Base-by-base conservation (phyloP, 1,140 invertebrate genomes). In the Telenomus remus region DNA sequence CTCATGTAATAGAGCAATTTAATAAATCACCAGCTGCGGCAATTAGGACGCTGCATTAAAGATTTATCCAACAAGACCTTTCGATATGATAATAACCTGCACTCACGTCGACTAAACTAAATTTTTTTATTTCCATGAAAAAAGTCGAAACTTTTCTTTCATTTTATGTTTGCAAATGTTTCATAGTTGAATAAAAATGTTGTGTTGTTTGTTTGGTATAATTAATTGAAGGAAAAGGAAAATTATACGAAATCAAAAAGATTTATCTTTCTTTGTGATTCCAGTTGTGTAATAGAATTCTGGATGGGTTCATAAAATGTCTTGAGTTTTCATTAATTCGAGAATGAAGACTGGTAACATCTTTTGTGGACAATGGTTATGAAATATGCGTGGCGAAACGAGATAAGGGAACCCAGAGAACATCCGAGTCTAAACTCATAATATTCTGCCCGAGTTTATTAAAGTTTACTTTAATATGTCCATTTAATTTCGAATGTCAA, bases 1-100 rank as follows among this genome's bases (percentile, higher is more conserved):
- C 46, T 42, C 57, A 68, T 72, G 64, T 82, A 82, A 84, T 82
- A 83, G 79, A 83, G 82, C 81, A 83, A 83, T 84, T 83, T 82
- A 81, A 77, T 76, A 84, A 83, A 84, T 84, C 82, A 78, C 73
- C 71, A 56, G 61, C 56, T 54, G 63, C 43, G 57, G 73, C 77
- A 82, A 84, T 83, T 83, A 82, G 78, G 72, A 80, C 50, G 46
- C 55, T 43, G 68, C 60, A 65, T 78, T 78, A 78, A 60, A 65
- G 57, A 80, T 82, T 72, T 57, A 76, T 43, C 48, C 79, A 76
- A 78, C 66, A 59, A 66, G 70, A 72, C 57, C 60, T n/a, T n/a
- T 72, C 77, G 76, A 82, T 82, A 82, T 81, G 78, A 73, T 81
- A 82, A 84, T 84, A 82, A 79, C 71, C 64, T 15, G 44, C 14